These are phyloP conservation scores for Podargus strigoides DNA, from an alignment of 2,797 vertebrate species.

Conservation along the genomic window DNA sequence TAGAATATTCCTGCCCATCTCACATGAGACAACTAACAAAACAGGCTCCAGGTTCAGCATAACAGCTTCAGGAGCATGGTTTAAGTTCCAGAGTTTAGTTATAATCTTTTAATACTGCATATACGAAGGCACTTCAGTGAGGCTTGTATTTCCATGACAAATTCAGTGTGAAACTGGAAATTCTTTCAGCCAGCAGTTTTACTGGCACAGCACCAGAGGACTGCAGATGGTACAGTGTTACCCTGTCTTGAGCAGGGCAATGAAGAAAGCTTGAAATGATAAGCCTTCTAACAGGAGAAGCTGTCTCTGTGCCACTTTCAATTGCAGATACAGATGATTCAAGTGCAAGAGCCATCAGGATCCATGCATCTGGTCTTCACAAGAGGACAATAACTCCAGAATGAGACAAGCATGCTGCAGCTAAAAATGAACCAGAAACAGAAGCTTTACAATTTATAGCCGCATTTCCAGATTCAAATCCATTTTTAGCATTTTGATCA, in stretches of 20 bases:
- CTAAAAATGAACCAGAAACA: background rate
- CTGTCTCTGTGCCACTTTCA: constrained; percentile 7
- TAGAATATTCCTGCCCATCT: background rate
- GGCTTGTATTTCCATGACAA: background rate
- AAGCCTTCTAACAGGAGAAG: background rate
- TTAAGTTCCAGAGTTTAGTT: background rate
- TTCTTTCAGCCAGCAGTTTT: background rate
- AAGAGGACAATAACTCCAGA: background rate
- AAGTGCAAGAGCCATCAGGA: background rate
- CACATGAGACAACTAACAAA: background rate
- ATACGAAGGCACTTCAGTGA: background rate
- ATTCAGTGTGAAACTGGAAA: background rate
- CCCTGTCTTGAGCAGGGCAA: background rate
- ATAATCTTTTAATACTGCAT: background rate
- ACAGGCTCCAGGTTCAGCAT: background rate
- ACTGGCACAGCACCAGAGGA: background rate
- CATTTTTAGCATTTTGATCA: background rate
- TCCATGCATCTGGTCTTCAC: constrained; percentile 11
- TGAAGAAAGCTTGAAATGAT: constrained; percentile 21
- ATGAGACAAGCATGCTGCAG: background rate
- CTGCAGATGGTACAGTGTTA: background rate
- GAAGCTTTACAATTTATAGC: background rate
- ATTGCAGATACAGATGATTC: background rate
- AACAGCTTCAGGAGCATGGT: background rate
- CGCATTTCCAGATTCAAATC: background rate